Percentiles rank a stretch among this genome's conserved stretches.
Evolutionary conservation across 92 coral and sea anemone genomes (phyloP).

Genomic region (Blastomussa wellsi): DNA sequence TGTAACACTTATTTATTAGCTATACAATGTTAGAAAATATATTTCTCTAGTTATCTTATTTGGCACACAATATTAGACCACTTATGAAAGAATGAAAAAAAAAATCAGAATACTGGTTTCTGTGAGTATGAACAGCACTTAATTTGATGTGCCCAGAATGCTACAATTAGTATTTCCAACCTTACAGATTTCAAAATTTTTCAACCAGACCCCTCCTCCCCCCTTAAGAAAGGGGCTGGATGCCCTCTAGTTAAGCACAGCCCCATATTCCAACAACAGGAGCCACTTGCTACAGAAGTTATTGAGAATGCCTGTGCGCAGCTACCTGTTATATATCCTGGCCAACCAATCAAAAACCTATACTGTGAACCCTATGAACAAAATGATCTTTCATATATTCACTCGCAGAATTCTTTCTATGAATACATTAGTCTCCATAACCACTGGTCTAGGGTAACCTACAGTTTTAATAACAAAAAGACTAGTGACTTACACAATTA

Average conservation of each 20-base stretch:
- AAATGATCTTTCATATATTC: too few species aligned
- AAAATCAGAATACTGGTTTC: not conserved
- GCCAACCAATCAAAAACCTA: not conserved
- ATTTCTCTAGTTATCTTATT: not conserved
- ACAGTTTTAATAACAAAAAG: constrained; percentile 1
- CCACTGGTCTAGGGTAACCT: constrained; percentile 6
- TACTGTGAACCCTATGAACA: too few species aligned
- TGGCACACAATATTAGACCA: not conserved
- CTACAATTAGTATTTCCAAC: too few species aligned
- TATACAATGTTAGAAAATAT: too few species aligned
- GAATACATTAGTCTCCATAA: not conserved
- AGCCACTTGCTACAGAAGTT: constrained; percentile 1
- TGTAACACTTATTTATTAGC: too few species aligned
- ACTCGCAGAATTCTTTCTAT: too few species aligned
- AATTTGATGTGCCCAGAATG: constrained; percentile 19
- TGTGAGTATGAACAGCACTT: constrained; percentile 10
- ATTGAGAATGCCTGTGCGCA: not conserved
- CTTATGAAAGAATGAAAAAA: constrained; percentile 16
- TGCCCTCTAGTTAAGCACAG: not conserved
- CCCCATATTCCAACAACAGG: too few species aligned
- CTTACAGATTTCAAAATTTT: constrained; percentile 4
- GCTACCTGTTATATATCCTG: constrained; percentile 1
- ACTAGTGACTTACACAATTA: constrained; percentile 12
- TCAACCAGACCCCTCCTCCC: not conserved
- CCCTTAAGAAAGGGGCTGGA: not conserved